Evolutionary conservation across 2,113 vertebrate genomes (phyloP), one percentile per base, ranked within the genome.

Genomic region (Sinocyclocheilus anshuiensis): DNA sequence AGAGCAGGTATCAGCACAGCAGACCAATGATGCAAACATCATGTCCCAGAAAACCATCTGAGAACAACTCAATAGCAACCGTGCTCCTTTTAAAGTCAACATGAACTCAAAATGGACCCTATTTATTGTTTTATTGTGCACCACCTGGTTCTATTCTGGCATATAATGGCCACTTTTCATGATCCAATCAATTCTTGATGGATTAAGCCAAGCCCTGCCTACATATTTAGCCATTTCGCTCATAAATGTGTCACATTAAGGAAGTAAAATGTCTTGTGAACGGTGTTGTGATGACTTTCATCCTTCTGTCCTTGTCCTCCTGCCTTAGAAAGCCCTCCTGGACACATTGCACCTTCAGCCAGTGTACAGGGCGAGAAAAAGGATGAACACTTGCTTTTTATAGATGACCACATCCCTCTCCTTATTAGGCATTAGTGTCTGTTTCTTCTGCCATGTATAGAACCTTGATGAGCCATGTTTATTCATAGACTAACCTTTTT

Each of bases 401-500:
- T 67, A 13, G 93, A 92, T 93, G 93, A 95, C 96, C 95, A 92
- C 93, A 96, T 96, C 94, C 95, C 93, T 96, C 93, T 50, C 95
- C 97, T 97, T 96, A 97, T 97, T 97, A 98, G 97, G 97, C 96
- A 97, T 97, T 97, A 97, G 95, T 92, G 95, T 97, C 94, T 95
- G 95, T 94, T 94, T 96, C 94, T 94, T 96, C 95, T 95, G 95
- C 94, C 91, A 93, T 94, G 93, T 96, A 96, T 97, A 95, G 94
- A 95, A 96, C 96, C 97, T 98, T 97, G 97, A 97, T 98, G 96
- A 96, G 96, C 93, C 93, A 98, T 98, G 96, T 98, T 97, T 99
- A 99, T 99, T 99, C 97, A 98, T 98, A 96, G 96, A 94, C 95
- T 97, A 98, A 98, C 97, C 97, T 98, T 97, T 99, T 98, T 96